These are phyloP conservation scores for Podiceps cristatus DNA, from an alignment of 2,113 vertebrate species.

Conservation along the genomic window DNA sequence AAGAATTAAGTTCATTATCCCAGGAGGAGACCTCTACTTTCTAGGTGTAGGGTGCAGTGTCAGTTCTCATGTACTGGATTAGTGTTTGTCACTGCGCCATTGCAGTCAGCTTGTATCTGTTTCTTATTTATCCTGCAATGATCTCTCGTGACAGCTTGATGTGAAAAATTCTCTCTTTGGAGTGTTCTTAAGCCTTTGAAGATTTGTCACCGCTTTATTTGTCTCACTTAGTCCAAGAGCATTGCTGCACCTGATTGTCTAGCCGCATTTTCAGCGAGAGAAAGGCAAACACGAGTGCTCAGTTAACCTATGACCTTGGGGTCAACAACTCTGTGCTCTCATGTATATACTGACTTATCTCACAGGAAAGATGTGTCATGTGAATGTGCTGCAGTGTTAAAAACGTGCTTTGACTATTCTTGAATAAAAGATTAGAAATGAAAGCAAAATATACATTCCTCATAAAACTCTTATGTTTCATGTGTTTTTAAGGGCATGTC, in stretches of 20 bases:
- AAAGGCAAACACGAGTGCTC: background rate
- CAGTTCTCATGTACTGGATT: background rate
- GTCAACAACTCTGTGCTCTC: background rate
- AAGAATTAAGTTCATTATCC: background rate
- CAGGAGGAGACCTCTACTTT: background rate
- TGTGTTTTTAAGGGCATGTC: background rate
- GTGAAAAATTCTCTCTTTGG: background rate
- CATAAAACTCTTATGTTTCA: background rate
- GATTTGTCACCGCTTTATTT: background rate
- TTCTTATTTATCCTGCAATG: background rate
- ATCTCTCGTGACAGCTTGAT: background rate
- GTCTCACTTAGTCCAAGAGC: background rate
- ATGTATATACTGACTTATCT: background rate
- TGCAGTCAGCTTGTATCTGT: background rate
- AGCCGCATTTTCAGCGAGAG: background rate
- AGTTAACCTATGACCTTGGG: background rate
- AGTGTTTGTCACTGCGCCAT: background rate
- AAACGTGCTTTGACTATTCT: background rate
- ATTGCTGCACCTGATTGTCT: background rate
- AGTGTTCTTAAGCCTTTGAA: background rate
- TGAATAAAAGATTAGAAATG: background rate
- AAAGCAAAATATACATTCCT: background rate
- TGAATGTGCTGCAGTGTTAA: background rate
- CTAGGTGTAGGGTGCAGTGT: background rate
- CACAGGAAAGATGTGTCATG: background rate